Base-by-base conservation (phyloP, 2,888 invertebrate species). In the Archips crataeganus region DNA sequence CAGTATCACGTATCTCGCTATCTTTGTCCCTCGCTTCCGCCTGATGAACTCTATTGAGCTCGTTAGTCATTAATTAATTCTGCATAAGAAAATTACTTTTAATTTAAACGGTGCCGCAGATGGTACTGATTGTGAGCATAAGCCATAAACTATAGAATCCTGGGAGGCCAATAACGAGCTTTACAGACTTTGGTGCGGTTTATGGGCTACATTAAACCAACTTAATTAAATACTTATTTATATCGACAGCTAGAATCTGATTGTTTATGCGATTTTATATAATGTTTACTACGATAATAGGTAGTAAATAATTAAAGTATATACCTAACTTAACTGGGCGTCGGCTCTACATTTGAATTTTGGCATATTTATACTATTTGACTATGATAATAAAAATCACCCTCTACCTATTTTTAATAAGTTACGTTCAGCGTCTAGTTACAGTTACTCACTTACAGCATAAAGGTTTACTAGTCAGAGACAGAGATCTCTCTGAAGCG, bases 21-120 rank as follows among this genome's bases (percentile, higher is more conserved):
- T 90, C 90, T 79, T 86, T 59, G 70, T 91, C 82, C 62, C 79
- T 77, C 89, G 90, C 92, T 93, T 93, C 94, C 94, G 93, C 94
- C 85, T 93, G 92, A 94, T 90, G 93, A 92, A 93, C 92, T 91
- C 94, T 92, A 94, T 93, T 93, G 92, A 92, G 94, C 94, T 94
- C 92, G 94, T 94, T 94, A 94, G 93, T 93, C 92, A 94, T 94
- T 94, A 93, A 94, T 94, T 94, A 93, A 94, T 93, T 93, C 94
- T 92, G 94, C 94, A 93, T 93, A 94, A 93, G 94, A 93, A 94
- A 94, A 93, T 93, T 93, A 92, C 88, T 93, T 93, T 93, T 93
- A 94, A 93, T 94, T 94, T 92, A 93, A 93, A 91, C 89, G 84
- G 88, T 73, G 87, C 86, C 89, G 89, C 93, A 92, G 92, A 93